A percentile compares a stretch with the other conserved stretches of the same genome.
phyloP scores from a whole-genome alignment of 2,113 vertebrate species.

The Rhinoptilus africanus region DNA sequence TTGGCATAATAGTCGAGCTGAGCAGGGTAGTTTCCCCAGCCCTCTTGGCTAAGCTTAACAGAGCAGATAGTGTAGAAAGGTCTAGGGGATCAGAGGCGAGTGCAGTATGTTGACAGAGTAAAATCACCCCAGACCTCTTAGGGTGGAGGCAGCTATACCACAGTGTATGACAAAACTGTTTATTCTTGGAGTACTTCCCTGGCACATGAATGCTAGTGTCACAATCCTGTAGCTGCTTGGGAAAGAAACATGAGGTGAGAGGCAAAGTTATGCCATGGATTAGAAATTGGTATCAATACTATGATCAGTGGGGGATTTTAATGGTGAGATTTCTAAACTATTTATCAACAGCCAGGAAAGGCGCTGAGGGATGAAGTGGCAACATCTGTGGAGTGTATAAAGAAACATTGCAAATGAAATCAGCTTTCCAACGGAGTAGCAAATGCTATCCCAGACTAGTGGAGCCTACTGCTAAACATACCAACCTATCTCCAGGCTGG shows the following conservation, averaged over 20 bases:
- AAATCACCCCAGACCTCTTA: neutral
- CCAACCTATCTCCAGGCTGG: neutral
- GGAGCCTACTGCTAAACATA: neutral
- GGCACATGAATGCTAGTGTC: neutral
- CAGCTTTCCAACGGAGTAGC: neutral
- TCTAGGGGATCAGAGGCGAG: neutral
- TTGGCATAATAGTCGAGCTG: fast-evolving
- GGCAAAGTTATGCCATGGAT: neutral
- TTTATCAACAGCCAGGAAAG: neutral
- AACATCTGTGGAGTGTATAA: neutral
- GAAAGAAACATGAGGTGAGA: neutral
- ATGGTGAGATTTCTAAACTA: neutral
- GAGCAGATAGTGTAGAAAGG: neutral
- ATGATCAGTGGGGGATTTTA: neutral
- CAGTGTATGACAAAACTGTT: neutral
- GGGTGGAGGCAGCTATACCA: neutral
- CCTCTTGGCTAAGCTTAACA: neutral
- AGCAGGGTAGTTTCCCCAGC: neutral
- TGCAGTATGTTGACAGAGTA: neutral
- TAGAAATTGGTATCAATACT: constrained; percentile 26
- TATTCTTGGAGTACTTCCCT: neutral
- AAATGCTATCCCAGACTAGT: neutral
- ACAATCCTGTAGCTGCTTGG: neutral
- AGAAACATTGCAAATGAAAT: neutral
- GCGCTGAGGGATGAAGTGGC: neutral